Evolutionary conservation across 2,113 vertebrate species (phyloP).

Genomic region (Prunella fulvescens): DNA sequence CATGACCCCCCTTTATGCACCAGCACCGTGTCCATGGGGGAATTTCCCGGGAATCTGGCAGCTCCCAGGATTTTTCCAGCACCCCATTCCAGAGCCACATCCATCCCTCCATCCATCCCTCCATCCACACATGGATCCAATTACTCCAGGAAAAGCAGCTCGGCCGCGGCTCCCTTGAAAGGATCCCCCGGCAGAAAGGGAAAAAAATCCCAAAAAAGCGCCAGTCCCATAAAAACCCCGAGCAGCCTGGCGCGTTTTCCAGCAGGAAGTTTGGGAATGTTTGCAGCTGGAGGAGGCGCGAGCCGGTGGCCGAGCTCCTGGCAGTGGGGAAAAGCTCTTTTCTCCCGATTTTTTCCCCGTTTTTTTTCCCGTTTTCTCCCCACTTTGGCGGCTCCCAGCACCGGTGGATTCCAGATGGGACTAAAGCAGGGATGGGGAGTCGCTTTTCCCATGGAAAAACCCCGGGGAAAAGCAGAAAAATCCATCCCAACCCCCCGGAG

Average conservation of each 20-base stretch:
- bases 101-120: not conserved
- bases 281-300: not conserved
- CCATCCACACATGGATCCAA: not conserved
- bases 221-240: not conserved
- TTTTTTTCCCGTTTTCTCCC: not conserved
- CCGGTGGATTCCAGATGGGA: not conserved
- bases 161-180: not conserved
- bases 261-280: not conserved
- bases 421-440: not conserved
- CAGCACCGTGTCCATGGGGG: accelerated
- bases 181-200: not conserved
- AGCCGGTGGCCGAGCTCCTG: not conserved
- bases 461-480: not conserved
- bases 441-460: not conserved
- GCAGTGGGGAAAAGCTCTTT: not conserved
- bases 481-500: not conserved
- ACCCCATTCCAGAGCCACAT: not conserved
- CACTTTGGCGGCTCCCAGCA: not conserved
- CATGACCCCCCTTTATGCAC: not conserved
- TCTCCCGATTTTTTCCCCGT: accelerated
- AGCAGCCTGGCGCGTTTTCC: not conserved
- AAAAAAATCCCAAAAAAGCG: not conserved
- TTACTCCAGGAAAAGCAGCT: not conserved
- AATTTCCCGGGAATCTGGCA: not conserved
- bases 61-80: not conserved